Base-by-base conservation (phyloP, 2,113 vertebrate species). In the Terrapene triunguis region DNA sequence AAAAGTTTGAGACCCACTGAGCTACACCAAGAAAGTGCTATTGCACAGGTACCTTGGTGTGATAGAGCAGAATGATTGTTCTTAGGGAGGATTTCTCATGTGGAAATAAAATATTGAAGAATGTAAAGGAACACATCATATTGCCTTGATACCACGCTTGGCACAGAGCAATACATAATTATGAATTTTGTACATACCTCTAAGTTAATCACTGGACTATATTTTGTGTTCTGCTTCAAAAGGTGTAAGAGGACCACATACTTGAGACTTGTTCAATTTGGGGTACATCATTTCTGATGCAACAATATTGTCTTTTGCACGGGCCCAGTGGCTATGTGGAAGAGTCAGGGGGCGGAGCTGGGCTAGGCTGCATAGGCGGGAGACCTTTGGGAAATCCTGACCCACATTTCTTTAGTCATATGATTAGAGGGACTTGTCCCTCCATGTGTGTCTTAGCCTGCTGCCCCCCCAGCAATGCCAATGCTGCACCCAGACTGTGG, bases 1-100 rank as follows among this genome's bases (percentile, higher is more conserved):
- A 50, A 50, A 16, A 50, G 14, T 50, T 50, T 50, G 50, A 50
- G 50, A 50, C 16, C 13, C 50, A 50, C 50, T 50, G 50, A 91
- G 80, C 82, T 92, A 96, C 89, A 91, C 79, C n/a, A 80, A 94
- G 91, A 48, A 84, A 91, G 13, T 89, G 78, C 11, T 92, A 95
- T 62, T 88, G 93, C 96, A 89, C 92, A 96, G 97, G 95, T 97
- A 93, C 80, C 10, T n/a, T 62, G 94, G 50, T 92, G 87, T 89
- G 81, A 22, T 50, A 78, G 85, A 89, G 89, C 85, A 91, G 85
- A 92, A 51, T 89, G 89, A 79, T 93, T 79, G 85, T 85, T 96
- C 74, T 85, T 16, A 65, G 95, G 89, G 89, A 89, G 79, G 29
- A 27, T 27, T 29, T 47, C 44, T 78, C 25, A 8, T 27, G 12